phyloP scores from a whole-genome alignment of 2,888 invertebrate species.

The Nebria brevicollis region DNA sequence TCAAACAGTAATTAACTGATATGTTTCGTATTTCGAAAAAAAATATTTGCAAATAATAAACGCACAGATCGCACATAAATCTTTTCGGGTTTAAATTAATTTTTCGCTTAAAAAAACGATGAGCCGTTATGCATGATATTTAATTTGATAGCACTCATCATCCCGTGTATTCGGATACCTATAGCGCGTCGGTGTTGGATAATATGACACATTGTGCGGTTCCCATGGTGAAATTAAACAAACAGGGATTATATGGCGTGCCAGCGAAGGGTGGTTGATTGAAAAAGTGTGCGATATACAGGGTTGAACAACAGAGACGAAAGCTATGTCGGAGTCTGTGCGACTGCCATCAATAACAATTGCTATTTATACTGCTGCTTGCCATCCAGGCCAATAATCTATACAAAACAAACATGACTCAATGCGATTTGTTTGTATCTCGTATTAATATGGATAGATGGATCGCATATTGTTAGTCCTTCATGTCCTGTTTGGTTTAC shows the following conservation, averaged over 20 bases:
- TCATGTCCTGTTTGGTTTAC: background rate
- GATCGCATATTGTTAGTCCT: background rate
- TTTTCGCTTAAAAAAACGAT: conserved; percentile 16
- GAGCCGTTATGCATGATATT: conserved; percentile 12
- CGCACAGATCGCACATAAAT: background rate
- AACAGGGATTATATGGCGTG: conserved; percentile 13
- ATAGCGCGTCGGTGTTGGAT: background rate
- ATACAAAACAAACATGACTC: conserved; percentile 13
- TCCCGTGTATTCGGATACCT: background rate
- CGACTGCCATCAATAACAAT: background rate
- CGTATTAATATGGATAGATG: conserved; percentile 16
- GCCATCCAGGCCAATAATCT: conserved; percentile 9
- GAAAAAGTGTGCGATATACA: background rate
- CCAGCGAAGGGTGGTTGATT: background rate
- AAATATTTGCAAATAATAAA: too few species aligned
- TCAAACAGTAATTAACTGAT: too few species aligned
- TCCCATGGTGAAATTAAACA: conserved; percentile 17
- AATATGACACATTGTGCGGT: conserved; percentile 9
- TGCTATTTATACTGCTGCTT: background rate
- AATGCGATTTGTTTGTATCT: conserved; percentile 14
- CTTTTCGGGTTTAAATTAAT: background rate
- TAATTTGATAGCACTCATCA: conserved; percentile 13
- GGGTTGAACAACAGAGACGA: background rate
- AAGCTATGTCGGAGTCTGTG: background rate
- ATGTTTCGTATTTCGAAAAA: too few species aligned